Percentiles rank a stretch among this genome's conserved stretches.
phyloP scores from a whole-genome alignment of 1,140 invertebrate genomes.

The Drepana arcuata region DNA sequence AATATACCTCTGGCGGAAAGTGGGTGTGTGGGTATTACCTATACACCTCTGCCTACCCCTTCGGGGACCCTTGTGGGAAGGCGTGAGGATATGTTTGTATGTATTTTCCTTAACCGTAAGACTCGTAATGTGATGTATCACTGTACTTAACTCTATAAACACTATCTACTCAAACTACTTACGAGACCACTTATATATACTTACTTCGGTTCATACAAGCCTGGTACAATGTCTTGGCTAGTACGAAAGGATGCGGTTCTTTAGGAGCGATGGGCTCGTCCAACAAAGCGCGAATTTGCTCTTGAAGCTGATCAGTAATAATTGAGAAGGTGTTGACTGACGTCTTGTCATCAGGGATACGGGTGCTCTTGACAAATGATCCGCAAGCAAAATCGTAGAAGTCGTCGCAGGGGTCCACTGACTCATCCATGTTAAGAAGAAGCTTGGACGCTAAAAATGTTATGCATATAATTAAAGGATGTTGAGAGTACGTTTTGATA shows the following conservation, averaged over 20 bases:
- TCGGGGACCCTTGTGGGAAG: too few species aligned
- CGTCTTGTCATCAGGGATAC: constrained; percentile 87
- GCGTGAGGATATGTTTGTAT: too few species aligned
- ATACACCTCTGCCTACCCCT: too few species aligned
- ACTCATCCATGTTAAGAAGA: constrained; percentile 80
- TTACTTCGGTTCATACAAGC: constrained; percentile 91
- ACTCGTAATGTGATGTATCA: too few species aligned
- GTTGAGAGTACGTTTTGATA: too few species aligned
- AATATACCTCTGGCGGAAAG: too few species aligned
- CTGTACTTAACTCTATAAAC: too few species aligned
- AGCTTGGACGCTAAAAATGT: constrained; percentile 77
- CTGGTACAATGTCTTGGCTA: constrained; percentile 85
- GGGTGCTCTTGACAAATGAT: constrained; percentile 78
- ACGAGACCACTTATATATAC: too few species aligned
- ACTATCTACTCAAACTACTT: too few species aligned
- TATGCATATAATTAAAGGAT: too few species aligned
- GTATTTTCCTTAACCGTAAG: too few species aligned
- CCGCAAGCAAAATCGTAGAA: constrained; percentile 92
- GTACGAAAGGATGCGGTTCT: constrained; percentile 81
- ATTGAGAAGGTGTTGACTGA: constrained; percentile 86
- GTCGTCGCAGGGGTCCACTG: constrained; percentile 89
- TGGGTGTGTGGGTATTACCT: too few species aligned
- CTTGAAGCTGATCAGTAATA: constrained; percentile 84
- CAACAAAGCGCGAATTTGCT: constrained; percentile 83
- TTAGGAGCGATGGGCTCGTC: constrained; percentile 76